Evolutionary conservation across 2,888 invertebrate genomes (phyloP).

Genomic region (Meteorus colon): DNA sequence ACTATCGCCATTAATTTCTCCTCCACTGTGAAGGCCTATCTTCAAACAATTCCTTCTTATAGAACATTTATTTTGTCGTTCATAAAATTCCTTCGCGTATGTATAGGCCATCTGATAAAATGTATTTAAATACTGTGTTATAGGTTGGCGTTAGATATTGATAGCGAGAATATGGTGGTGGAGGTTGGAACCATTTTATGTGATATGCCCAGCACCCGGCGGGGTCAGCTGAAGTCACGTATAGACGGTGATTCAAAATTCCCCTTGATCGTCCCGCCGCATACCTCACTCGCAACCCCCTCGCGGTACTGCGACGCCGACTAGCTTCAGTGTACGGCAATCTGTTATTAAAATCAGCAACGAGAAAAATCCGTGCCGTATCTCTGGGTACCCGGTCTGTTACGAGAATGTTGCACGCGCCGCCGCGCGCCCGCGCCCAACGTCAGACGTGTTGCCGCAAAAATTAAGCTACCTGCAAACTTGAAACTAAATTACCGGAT

Average conservation of each 20-base stretch:
- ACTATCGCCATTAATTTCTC: background rate
- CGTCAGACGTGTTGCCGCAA: conserved; percentile 71
- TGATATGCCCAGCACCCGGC: conserved; percentile 47
- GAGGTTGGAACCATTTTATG: conserved; percentile 32
- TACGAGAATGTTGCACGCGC: conserved; percentile 22
- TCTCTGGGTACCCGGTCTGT: conserved; percentile 60
- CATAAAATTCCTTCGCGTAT: background rate
- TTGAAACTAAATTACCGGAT: conserved; percentile 55
- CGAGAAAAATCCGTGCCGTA: conserved; percentile 74
- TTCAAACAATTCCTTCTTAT: background rate
- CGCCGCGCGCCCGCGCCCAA: conserved; percentile 43
- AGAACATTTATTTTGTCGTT: background rate
- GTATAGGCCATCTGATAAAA: background rate
- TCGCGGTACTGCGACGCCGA: conserved; percentile 18
- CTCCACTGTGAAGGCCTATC: background rate
- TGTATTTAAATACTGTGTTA: background rate
- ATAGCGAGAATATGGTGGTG: conserved; percentile 47
- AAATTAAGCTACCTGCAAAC: conserved; percentile 71
- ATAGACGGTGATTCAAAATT: conserved; percentile 69
- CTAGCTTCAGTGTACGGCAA: conserved; percentile 48
- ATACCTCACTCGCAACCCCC: conserved; percentile 20
- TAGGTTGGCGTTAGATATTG: conserved; percentile 44
- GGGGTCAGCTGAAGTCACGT: conserved; percentile 65
- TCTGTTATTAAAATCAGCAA: conserved; percentile 73
- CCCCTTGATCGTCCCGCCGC: conserved; percentile 18